These are phyloP conservation scores for Edolisoma coerulescens DNA, from an alignment of 2,113 vertebrate species.

Conservation along the genomic window DNA sequence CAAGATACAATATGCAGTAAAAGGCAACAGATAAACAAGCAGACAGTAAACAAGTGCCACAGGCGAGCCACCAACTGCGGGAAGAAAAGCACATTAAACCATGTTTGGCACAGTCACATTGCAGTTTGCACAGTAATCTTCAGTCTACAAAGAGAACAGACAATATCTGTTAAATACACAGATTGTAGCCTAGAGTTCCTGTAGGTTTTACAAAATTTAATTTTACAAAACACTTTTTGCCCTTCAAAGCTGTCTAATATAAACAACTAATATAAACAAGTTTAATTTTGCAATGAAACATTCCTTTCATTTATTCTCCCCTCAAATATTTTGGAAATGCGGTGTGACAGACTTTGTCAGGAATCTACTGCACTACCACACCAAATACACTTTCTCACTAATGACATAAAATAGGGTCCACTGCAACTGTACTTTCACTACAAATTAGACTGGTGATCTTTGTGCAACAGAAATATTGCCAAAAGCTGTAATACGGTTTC, in stretches of 20 bases:
- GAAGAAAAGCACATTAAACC: neutral
- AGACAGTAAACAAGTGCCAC: conserved; percentile 76
- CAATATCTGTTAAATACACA: neutral
- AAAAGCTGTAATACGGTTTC: neutral
- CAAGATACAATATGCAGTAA: conserved; percentile 92
- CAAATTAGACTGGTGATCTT: neutral
- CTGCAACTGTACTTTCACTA: neutral
- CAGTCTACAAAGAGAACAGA: neutral
- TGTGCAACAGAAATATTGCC: neutral
- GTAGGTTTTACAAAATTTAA: neutral
- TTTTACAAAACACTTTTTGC: neutral
- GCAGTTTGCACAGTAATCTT: neutral
- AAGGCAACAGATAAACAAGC: conserved; percentile 79
- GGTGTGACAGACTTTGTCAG: neutral
- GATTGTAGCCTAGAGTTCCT: neutral
- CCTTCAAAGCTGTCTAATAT: neutral
- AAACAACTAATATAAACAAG: neutral
- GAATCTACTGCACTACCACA: neutral
- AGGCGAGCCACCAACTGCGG: conserved; percentile 84
- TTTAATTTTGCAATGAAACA: neutral
- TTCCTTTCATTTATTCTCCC: neutral
- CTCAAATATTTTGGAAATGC: neutral
- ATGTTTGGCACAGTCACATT: neutral
- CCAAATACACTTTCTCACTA: neutral
- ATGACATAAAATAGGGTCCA: neutral